Percentiles rank a stretch among this genome's conserved stretches.
Conservation (phyloP, 2,113 vertebrate species). For the Phrynosoma blainvillii region DNA sequence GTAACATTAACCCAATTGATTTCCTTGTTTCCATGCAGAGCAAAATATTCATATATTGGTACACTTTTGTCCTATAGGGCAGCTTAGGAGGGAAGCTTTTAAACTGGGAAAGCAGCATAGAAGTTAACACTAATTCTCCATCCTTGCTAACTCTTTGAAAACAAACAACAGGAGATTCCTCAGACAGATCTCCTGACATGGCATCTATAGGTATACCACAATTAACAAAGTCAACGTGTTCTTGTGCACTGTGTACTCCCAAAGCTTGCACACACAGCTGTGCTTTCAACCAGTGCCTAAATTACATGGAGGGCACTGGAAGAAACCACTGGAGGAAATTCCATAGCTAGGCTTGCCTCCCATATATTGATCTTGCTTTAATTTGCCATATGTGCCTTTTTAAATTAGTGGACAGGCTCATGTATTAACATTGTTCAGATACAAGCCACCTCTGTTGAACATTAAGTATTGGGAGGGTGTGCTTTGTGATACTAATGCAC, state of each 20-base stretch:
- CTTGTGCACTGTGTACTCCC: too few relatives aligned
- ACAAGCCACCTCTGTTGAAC: neutral
- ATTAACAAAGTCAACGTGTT: too few relatives aligned
- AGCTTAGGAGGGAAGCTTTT: neutral
- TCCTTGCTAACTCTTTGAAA: neutral
- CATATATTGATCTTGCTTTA: neutral
- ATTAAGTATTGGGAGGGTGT: neutral
- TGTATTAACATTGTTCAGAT: neutral
- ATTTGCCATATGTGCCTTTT: neutral
- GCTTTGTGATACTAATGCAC: neutral
- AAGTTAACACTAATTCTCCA: neutral
- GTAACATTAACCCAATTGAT: neutral
- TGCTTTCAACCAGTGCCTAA: too few relatives aligned
- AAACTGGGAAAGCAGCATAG: neutral
- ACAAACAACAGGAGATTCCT: too few relatives aligned
- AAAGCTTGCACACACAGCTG: too few relatives aligned
- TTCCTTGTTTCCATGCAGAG: neutral
- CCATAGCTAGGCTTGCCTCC: neutral
- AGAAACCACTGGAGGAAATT: too few relatives aligned
- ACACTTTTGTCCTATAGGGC: neutral
- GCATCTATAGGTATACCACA: too few relatives aligned
- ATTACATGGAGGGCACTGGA: too few relatives aligned
- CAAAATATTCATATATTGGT: neutral
- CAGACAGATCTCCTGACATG: too few relatives aligned
- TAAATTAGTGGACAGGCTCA: neutral